Evolutionary conservation across 2,888 invertebrate genomes (phyloP).

Genomic region (Nyleta sp.): DNA sequence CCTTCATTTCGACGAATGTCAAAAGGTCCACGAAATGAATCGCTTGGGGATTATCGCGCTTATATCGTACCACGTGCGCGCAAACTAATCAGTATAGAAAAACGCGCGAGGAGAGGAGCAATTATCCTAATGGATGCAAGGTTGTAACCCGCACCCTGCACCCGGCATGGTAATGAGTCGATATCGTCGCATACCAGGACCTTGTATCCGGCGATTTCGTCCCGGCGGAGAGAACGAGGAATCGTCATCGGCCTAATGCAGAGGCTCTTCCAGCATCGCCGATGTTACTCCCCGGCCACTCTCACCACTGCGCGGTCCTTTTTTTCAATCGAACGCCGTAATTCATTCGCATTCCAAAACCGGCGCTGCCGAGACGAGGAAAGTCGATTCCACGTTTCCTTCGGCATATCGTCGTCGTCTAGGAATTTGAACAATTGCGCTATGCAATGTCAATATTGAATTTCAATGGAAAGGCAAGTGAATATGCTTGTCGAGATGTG

Average conservation of each 20-base stretch:
- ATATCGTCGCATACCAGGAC: constrained; percentile 82
- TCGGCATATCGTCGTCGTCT: too few relatives aligned
- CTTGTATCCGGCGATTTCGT: constrained; percentile 76
- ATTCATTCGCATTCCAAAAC: constrained; percentile 52
- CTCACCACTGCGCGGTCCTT: constrained; percentile 40
- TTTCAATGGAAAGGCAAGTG: too few relatives aligned
- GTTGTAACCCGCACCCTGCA: constrained; percentile 79
- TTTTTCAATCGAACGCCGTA: constrained; percentile 38
- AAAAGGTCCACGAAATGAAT: too few relatives aligned
- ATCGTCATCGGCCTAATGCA: constrained; percentile 33
- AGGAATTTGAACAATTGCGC: too few relatives aligned
- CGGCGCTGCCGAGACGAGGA: too few relatives aligned
- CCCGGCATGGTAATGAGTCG: constrained; percentile 82
- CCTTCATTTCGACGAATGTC: too few relatives aligned
- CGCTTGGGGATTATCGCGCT: constrained; percentile 63
- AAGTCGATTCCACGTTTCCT: too few relatives aligned
- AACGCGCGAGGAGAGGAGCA: constrained; percentile 75
- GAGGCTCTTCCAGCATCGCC: constrained; percentile 55
- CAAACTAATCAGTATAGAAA: constrained; percentile 70
- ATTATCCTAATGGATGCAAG: constrained; percentile 83
- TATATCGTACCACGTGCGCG: constrained; percentile 66
- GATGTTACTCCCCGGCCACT: constrained; percentile 46
- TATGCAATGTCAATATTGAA: too few relatives aligned
- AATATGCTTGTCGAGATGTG: too few relatives aligned
- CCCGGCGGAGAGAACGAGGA: constrained; percentile 41